Evolutionary conservation across 2,797 vertebrate species (phyloP), one percentile per base, ranked within the genome.

Genomic region (Tokudaia tokunoshimensis): DNA sequence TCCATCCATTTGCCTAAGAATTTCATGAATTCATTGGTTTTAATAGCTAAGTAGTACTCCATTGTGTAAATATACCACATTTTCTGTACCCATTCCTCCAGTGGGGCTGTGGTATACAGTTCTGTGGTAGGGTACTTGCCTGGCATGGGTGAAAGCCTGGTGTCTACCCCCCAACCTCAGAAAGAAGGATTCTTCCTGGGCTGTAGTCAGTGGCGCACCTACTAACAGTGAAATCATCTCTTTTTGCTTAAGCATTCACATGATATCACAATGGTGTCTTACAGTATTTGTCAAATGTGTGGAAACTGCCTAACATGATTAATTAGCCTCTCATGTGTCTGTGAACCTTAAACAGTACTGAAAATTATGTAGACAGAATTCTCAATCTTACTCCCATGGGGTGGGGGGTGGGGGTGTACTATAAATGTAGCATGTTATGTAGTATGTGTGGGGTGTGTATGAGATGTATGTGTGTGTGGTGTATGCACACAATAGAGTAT

Each of bases 371-470:
- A 4, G 47, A 74, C 90, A 29, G 11, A 94, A 86, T 50, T 80
- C 50, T 87, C 26, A 2, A 9, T 59, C 31, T 76, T 0, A 2
- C 1, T 24, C 17, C 34, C 44, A 15, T 12, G 14, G 44, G 2
- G 24, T 29, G 12, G 13, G 6, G 10, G 26, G 4, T 41, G 70
- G 26, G 0, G 20, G 2, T 41, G 3, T 52, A 7, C 50, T 2
- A 22, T 80, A 41, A 31, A 19, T 37, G 6, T 75, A 26, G 22
- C 37, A 15, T 47, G 1, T 37, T 75, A 75, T 44, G 13, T 47
- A 47, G 13, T 17, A 76, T 76, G 75, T 47, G 41, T 47, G 13
- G 47, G 74, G 41, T 47, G 24, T 47, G 13, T 76, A 47, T 15
- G 75, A 47, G 65, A 14, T 75, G 37, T 75, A 10, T 41, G 19